Base-by-base conservation (phyloP, 1,140 invertebrate genomes). In the Drosophila busckii region DNA sequence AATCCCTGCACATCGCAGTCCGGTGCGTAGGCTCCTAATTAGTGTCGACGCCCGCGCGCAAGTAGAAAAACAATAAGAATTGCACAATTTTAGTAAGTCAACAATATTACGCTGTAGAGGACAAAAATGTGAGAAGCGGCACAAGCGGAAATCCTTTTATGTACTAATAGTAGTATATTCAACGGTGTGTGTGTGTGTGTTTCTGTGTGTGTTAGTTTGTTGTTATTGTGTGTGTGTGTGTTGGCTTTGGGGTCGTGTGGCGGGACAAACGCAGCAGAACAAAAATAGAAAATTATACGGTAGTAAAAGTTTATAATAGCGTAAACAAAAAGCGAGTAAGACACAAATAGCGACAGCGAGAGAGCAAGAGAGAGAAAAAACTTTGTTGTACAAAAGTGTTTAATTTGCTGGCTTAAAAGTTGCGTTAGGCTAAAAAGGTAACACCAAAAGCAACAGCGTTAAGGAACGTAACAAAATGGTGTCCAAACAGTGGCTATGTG, bases 1-100 rank as follows among this genome's bases (percentile, higher is more conserved):
- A 93, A 97, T 26, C 96, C 96, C 86, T 94, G 92, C 23, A 90
- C 90, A 88, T 97, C 95, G 89, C 96, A 97, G 65, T 92, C 90
- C 20, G 96, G 95, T 64, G 94, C 91, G 87, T 94, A 95, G 26
- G 91, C 91, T 38, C 92, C 93, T 92, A 87, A 59, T 89, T 89
- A 73, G 75, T 45, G 49, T 19, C 34, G 35, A 7, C 38, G 10
- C 19, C 17, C 9, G 13, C 40, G 4, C 31, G 16, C 12, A 48
- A 56, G 56, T 34, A 58, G 44, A 63, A 52, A 32, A 70, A 41
- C 45, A 82, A 60, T 45, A 65, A 29, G 17, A 75, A 38, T n/a
- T 53, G 67, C 53, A 56, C 35, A 63, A 49, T 56, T 73, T 83
- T 83, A 80, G 76, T 83, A 69, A 62, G 58, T 55, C 58, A 53